These are phyloP conservation scores for Holotrichia oblita DNA, from an alignment of 1,140 invertebrate genomes.

Conservation along the genomic window DNA sequence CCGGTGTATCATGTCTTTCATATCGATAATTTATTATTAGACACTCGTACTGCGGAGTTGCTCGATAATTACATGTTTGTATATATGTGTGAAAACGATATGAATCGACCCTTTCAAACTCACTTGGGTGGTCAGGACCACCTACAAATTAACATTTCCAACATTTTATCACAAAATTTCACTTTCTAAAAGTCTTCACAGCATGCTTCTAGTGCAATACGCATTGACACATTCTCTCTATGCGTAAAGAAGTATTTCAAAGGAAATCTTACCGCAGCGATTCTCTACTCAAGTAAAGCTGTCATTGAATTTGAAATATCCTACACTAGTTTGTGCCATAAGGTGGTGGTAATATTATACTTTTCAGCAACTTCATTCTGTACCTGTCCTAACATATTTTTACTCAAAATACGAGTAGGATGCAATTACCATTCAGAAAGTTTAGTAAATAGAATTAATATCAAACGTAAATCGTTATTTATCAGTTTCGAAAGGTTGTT, in stretches of 20 bases:
- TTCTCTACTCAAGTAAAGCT: background rate
- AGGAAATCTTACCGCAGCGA: background rate
- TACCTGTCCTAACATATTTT: too few species aligned
- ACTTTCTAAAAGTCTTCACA: slow-evolving; percentile 22
- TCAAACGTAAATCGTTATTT: too few species aligned
- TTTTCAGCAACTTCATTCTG: background rate
- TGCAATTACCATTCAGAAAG: too few species aligned
- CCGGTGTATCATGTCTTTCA: background rate
- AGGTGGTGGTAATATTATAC: background rate
- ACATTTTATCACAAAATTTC: slow-evolving; percentile 34
- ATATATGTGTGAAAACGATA: slow-evolving; percentile 26
- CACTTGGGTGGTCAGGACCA: slow-evolving; percentile 21
- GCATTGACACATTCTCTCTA: background rate
- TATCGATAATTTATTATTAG: background rate
- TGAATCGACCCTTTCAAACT: background rate
- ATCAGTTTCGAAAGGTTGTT: too few species aligned
- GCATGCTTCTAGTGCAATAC: background rate
- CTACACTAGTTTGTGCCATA: background rate
- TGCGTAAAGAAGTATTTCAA: slow-evolving; percentile 14
- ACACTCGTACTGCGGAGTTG: background rate
- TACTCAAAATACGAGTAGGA: too few species aligned
- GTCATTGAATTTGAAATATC: background rate
- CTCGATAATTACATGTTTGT: background rate
- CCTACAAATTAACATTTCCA: slow-evolving; percentile 25
- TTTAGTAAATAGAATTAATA: too few species aligned